Evolutionary conservation across 2,888 invertebrate species (phyloP), one percentile per base, ranked within the genome.

Genomic region (Acrobasis repandana): DNA sequence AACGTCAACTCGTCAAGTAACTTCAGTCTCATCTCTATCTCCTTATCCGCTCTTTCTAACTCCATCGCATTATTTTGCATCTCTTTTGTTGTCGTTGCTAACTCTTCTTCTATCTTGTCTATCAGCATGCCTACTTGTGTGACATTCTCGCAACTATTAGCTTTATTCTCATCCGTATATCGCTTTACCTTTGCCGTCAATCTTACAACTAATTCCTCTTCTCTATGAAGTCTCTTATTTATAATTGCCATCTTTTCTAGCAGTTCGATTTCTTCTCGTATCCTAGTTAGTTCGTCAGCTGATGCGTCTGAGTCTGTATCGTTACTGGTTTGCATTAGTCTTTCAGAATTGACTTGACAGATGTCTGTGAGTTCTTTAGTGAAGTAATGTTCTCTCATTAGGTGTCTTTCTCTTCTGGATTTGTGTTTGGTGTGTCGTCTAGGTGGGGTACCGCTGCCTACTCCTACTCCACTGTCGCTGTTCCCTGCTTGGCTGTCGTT

Each of bases 201-300:
- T 69, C 95, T 91, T 4, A 95, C 94, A 2, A 96, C 90, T 61
- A 94, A 85, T 77, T 96, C 96, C 77, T 96, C 96, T 79, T 96
- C 96, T 62, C 94, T 93, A 62, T 96, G 94, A 62, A 97, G 85
- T 73, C 94, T 93, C 76, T 96, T 95, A 80, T 96, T 96, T 33
- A 96, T 88, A 59, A 95, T 94, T 28, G 95, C 93, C 56, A 96
- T 93, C 81, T 94, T 95, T 74, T 96, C 96, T 72, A 96, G 88
- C 68, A 96, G 90, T 72, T 95, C 94, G n/a, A 95, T 93, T 85
- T 95, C 95, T 77, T 94, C 94, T 67, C 94, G 89, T 73, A 94
- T 90, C 75, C 93, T 93, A 54, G 94, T 93, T 1, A 92, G 79
- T 69, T 93, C 93, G 58, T 93, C 90, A n/a, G 92, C 76, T 28